phyloP scores from a whole-genome alignment of 2,888 invertebrate species.

The Calameuta pallipes region DNA sequence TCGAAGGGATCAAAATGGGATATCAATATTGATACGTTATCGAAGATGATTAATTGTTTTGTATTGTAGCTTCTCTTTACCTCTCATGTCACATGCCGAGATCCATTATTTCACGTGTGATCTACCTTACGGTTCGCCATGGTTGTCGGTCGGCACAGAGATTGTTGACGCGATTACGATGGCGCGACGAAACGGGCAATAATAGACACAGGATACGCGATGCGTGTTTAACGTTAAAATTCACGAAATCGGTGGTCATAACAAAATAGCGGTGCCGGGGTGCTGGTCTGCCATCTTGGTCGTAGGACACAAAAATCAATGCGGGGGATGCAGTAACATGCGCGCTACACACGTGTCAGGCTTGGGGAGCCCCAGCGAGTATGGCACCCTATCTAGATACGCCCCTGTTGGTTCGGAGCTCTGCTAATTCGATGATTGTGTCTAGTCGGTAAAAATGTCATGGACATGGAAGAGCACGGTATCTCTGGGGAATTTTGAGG shows the following conservation, averaged over 20 bases:
- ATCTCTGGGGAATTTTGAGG: neutral
- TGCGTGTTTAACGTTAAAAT: constrained; percentile 1
- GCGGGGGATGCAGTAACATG: constrained; percentile 48
- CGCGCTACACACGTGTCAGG: constrained; percentile 46
- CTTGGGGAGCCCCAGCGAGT: constrained; percentile 12
- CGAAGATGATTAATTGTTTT: neutral
- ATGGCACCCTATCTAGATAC: constrained; percentile 19
- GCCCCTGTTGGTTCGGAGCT: constrained; percentile 27
- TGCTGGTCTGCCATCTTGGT: constrained; percentile 52
- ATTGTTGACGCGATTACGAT: neutral
- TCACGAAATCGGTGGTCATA: constrained; percentile 34
- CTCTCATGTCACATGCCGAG: constrained; percentile 58
- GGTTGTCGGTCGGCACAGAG: constrained; percentile 18
- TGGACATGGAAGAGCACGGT: neutral
- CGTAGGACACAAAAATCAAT: constrained; percentile 49
- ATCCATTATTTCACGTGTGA: constrained; percentile 47
- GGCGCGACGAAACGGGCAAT: neutral
- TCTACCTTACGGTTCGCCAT: constrained; percentile 21
- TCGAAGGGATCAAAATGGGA: neutral
- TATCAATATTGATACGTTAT: neutral
- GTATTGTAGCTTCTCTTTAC: constrained; percentile 23
- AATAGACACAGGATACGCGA: neutral
- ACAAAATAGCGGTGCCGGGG: constrained; percentile 56
- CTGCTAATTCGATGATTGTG: constrained; percentile 30
- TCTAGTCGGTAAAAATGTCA: constrained; percentile 25